These are phyloP conservation scores for Bujurquina vittata DNA, from an alignment of 2,113 vertebrate species.

Conservation along the genomic window DNA sequence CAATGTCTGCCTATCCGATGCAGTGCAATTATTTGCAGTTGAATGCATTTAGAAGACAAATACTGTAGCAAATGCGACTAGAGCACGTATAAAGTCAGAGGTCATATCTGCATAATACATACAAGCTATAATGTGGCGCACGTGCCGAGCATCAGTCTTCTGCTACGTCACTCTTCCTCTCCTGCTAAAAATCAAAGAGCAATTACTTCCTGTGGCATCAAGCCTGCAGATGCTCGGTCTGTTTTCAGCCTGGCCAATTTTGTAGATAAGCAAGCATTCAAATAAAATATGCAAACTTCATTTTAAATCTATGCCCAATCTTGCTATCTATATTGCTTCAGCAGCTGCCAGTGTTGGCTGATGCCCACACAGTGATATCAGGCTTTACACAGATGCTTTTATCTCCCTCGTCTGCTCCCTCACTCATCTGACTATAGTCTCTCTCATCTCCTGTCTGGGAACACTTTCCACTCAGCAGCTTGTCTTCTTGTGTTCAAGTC, in stretches of 20 bases:
- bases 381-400: conserved; percentile 36
- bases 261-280: conserved; percentile 49
- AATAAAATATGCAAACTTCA: conserved; percentile 50
- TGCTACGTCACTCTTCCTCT: not conserved
- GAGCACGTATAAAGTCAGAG: not conserved
- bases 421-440: conserved; percentile 28
- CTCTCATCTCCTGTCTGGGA: conserved; percentile 26
- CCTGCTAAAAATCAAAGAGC: conserved; percentile 21
- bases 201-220: conserved; percentile 34
- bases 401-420: conserved; percentile 17
- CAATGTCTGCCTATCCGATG: conserved; percentile 10
- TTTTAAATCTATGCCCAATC: conserved; percentile 37
- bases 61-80: not conserved
- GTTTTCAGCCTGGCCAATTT: conserved; percentile 39
- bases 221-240: conserved; percentile 29
- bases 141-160: conserved; percentile 16
- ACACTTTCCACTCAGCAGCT: conserved; percentile 16
- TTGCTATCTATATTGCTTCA: conserved; percentile 40
- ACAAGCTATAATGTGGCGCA: conserved; percentile 3
- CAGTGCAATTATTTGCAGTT: conserved; percentile 43
- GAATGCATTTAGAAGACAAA: conserved; percentile 51
- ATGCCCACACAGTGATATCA: conserved; percentile 26
- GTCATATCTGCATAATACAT: conserved; percentile 13
- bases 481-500: conserved; percentile 36
- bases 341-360: conserved; percentile 46